phyloP scores from a whole-genome alignment of 2,888 invertebrate genomes.

The Andrena camellia region DNA sequence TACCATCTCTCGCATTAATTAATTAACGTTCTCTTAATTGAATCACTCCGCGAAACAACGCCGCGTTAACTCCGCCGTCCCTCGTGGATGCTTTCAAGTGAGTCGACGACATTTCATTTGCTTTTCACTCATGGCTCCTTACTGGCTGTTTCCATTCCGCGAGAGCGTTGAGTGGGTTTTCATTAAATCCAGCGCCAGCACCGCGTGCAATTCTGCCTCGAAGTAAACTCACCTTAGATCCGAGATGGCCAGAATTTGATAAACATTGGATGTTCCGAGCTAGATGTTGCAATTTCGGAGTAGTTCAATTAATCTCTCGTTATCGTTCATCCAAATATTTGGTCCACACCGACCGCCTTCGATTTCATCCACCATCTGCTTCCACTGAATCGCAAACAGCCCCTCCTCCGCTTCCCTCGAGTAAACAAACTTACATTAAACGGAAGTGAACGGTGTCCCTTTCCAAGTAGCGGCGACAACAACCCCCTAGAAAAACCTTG shows the following conservation, averaged over 20 bases:
- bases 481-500: conserved; percentile 28
- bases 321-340: conserved; percentile 1
- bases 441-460: conserved; percentile 7
- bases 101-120: conserved; percentile 60
- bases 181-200: conserved; percentile 24
- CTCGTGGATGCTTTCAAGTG: conserved; percentile 58
- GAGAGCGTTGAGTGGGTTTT: conserved; percentile 41
- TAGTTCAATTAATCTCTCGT: not conserved
- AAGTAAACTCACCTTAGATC: conserved; percentile 24
- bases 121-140: conserved; percentile 57
- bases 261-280: not conserved
- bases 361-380: not conserved
- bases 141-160: conserved; percentile 41
- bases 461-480: conserved; percentile 19
- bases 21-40: conserved; percentile 77
- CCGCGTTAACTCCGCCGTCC: conserved; percentile 63
- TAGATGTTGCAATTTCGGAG: not conserved
- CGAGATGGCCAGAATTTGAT: conserved; percentile 1
- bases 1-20: conserved; percentile 70
- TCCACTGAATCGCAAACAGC: not conserved
- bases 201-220: not conserved
- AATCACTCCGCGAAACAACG: conserved; percentile 72
- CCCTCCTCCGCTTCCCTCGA: not conserved
- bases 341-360: not conserved
- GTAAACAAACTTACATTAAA: conserved; percentile 14